These are phyloP conservation scores for Camponotus fellah DNA, from an alignment of 2,888 invertebrate genomes.

Conservation along the genomic window DNA sequence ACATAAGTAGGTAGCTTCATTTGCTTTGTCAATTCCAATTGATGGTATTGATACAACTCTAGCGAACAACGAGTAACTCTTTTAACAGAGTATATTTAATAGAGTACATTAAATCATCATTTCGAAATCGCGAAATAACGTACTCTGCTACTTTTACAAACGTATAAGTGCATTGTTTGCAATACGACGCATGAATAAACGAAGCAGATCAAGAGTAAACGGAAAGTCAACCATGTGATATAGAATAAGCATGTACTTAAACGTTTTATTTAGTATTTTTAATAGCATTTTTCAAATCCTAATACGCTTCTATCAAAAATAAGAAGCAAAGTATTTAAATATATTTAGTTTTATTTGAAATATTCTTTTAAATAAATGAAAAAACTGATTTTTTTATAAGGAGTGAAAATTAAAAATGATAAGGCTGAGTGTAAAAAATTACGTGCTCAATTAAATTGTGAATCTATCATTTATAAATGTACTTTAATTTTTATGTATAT, in stretches of 20 bases:
- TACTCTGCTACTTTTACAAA: background rate
- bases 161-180: background rate
- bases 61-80: background rate
- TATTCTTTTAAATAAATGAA: background rate
- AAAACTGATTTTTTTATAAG: background rate
- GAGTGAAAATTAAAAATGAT: background rate
- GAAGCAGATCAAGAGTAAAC: slow-evolving; percentile 42
- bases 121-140: slow-evolving; percentile 14
- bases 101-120: background rate
- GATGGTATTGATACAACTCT: background rate
- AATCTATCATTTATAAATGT: background rate
- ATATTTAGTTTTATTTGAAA: slow-evolving; percentile 1
- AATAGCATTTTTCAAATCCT: background rate
- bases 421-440: background rate
- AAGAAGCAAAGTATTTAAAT: background rate
- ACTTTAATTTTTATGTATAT: slow-evolving; percentile 28
- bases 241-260: slow-evolving; percentile 63
- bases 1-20: slow-evolving; percentile 38
- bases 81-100: background rate
- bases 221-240: slow-evolving; percentile 65
- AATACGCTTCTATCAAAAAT: background rate
- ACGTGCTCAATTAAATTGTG: slow-evolving; percentile 23
- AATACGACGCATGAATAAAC: background rate
- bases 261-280: slow-evolving; percentile 29
- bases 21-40: slow-evolving; percentile 27